Evolutionary conservation across 92 coral and sea anemone species (phyloP), one percentile per base, ranked within the genome.

Genomic region (Galaxea fascicularis): DNA sequence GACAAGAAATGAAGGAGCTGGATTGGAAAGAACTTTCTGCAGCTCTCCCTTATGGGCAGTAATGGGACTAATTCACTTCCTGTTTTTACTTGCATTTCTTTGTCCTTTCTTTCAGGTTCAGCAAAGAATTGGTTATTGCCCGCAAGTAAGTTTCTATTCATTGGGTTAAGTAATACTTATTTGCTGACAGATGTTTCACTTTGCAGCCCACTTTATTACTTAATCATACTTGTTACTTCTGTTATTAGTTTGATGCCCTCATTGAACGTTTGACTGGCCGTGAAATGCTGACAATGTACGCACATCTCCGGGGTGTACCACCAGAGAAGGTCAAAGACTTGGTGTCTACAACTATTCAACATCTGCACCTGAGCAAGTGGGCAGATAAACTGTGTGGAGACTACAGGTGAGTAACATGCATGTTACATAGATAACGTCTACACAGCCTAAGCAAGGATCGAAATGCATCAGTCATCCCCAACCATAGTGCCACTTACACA

Each of bases 381-480:
- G 99, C 99, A 0, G 99, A 96, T 78, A 96, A 96, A 65, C 88
- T 96, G 85, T 96, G 99, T 81, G 99, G 99, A 62, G 92, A 95
- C 71, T 96, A 96, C 97, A 96, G 99, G 99, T 91, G 71, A 77
- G 71, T 46, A 53, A 21, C 11, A 18, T 79, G 20, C 1, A 24
- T n/a, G 0, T 12, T 31, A 12, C 30, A 0, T 25, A 51, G n/a
- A n/a, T n/a, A n/a, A n/a, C n/a, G n/a, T n/a, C n/a, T n/a, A n/a
- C n/a, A n/a, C n/a, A n/a, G n/a, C n/a, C n/a, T n/a, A n/a, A n/a
- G n/a, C n/a, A n/a, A n/a, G n/a, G n/a, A n/a, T n/a, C n/a, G n/a
- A n/a, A n/a, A n/a, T n/a, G n/a, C n/a, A n/a, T n/a, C n/a, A n/a
- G n/a, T n/a, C n/a, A n/a, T n/a, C n/a, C n/a, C n/a, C n/a, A n/a